Evolutionary conservation across 2,888 invertebrate genomes (phyloP).

Genomic region (Rotaria macrura): DNA sequence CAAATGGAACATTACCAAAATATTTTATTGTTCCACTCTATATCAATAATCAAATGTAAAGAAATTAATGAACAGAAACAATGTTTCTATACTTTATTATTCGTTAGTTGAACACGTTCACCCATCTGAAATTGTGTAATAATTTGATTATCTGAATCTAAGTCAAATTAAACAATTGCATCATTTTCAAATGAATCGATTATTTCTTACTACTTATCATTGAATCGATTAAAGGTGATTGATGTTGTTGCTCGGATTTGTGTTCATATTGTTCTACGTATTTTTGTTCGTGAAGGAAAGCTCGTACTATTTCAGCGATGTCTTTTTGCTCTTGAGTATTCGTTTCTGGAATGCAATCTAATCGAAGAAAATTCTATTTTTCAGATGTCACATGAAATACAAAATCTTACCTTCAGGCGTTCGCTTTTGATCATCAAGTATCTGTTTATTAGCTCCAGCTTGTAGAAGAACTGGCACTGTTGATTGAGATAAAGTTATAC

Average conservation of each 20-base stretch:
- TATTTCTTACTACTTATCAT: not conserved
- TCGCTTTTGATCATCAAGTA: constrained; percentile 43
- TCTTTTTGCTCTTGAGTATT: constrained; percentile 39
- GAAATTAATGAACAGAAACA: not conserved
- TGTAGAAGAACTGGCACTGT: constrained; percentile 49
- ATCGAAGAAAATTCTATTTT: not conserved
- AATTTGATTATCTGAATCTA: not conserved
- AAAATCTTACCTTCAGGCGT: constrained; percentile 41
- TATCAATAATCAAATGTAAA: not conserved
- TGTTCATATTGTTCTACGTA: not conserved
- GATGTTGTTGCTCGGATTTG: constrained; percentile 26
- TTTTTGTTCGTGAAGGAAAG: not conserved
- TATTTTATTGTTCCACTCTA: constrained; percentile 44
- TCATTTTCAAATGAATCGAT: too few relatives aligned
- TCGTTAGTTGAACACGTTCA: not conserved
- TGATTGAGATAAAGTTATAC: constrained; percentile 50
- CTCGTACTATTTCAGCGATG: constrained; percentile 34
- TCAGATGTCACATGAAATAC: too few relatives aligned
- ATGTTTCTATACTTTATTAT: not conserved
- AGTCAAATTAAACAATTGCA: not conserved
- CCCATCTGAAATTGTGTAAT: not conserved
- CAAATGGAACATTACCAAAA: constrained; percentile 53
- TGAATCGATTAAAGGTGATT: constrained; percentile 15
- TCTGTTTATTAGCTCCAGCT: constrained; percentile 46
- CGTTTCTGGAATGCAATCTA: constrained; percentile 35